A percentile compares a stretch with the other conserved stretches of the same genome.
phyloP scores from a whole-genome alignment of 2,888 invertebrate species.

The Branchellion lobata region DNA sequence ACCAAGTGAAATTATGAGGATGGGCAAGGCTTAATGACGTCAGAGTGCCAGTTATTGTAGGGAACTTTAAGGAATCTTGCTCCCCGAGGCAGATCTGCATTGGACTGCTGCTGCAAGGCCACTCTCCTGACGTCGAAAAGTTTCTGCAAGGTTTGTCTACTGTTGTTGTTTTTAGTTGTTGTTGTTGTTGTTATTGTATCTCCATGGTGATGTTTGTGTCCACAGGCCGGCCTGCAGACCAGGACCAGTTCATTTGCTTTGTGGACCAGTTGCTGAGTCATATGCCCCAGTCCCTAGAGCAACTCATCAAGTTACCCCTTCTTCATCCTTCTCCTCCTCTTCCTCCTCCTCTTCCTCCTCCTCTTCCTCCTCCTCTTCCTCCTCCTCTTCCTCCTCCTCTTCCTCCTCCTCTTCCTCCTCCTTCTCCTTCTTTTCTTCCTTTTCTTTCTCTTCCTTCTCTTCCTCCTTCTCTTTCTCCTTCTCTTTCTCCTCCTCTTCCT shows the following conservation, averaged over 20 bases:
- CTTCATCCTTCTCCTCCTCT: background rate
- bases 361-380: background rate
- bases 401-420: background rate
- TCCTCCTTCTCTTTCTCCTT: background rate
- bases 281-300: background rate
- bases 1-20: too few species aligned
- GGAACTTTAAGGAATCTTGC: background rate
- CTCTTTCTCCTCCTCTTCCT: background rate
- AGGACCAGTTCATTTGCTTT: background rate
- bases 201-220: background rate
- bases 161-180: background rate
- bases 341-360: background rate
- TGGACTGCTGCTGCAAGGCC: background rate
- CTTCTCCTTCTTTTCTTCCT: background rate
- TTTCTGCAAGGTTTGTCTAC: background rate
- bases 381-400: background rate
- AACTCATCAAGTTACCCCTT: background rate
- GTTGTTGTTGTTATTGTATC: background rate
- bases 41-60: background rate
- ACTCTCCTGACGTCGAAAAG: background rate
- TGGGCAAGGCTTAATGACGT: too few species aligned
- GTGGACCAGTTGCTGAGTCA: background rate
- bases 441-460: background rate
- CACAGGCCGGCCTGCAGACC: too few species aligned
- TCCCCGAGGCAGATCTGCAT: slow-evolving; percentile 2